These are phyloP conservation scores for Pygathrix nemaeus DNA, from an alignment of 2,113 vertebrate genomes.

Conservation along the genomic window DNA sequence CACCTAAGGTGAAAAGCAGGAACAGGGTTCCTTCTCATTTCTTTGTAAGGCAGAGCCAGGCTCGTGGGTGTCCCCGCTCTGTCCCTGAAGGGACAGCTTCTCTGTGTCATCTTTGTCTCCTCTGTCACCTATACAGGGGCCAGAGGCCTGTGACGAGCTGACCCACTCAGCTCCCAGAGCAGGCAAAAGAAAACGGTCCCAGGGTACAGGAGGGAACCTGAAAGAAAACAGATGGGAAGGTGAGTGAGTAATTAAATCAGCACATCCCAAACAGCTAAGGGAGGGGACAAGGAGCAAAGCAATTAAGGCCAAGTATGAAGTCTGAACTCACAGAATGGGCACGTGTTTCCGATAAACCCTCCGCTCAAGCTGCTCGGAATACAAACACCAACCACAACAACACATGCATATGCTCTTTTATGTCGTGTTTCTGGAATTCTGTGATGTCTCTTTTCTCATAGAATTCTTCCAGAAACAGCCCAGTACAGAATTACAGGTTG, in stretches of 20 bases:
- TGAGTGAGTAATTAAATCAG: not conserved
- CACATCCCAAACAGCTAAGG: not conserved
- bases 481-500: not conserved
- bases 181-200: not conserved
- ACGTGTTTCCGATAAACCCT: not conserved
- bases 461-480: not conserved
- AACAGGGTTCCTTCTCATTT: rapidly evolving
- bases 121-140: not conserved
- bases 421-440: not conserved
- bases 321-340: rapidly evolving
- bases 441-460: not conserved
- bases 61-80: not conserved
- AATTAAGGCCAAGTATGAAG: not conserved
- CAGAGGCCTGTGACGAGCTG: not conserved
- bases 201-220: rapidly evolving
- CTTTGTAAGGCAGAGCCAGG: not conserved
- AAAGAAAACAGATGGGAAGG: constrained; percentile 34
- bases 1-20: rapidly evolving
- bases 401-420: not conserved
- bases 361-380: not conserved
- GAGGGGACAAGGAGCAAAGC: not conserved
- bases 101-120: too few relatives aligned
- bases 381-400: not conserved
- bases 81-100: not conserved
- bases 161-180: not conserved